A percentile compares a stretch with the other conserved stretches of the same genome.
Evolutionary conservation across 2,888 invertebrate species (phyloP).

Genomic region (Eucera pruinosa): DNA sequence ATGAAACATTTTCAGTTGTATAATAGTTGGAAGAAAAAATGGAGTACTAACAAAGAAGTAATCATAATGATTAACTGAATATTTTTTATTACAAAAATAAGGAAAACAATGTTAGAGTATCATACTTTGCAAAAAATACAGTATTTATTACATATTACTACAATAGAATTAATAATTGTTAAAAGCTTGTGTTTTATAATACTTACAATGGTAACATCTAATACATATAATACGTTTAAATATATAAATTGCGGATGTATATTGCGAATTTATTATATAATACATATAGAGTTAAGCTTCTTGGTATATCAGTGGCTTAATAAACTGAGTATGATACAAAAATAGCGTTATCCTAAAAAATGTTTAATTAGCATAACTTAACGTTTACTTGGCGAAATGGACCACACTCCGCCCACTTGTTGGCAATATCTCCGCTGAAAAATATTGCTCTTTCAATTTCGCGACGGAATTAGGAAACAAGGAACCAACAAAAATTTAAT

Average conservation of each 20-base stretch:
- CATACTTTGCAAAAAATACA: not conserved
- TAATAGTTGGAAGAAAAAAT: too few relatives aligned
- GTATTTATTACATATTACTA: too few relatives aligned
- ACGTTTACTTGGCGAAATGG: not conserved
- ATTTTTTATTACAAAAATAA: not conserved
- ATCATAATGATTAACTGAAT: too few relatives aligned
- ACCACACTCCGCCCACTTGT: not conserved
- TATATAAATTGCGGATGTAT: not conserved
- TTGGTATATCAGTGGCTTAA: not conserved
- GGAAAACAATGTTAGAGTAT: not conserved
- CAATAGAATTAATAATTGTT: not conserved
- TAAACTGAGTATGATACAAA: not conserved
- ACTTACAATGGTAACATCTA: too few relatives aligned
- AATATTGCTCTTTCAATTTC: conserved; percentile 2
- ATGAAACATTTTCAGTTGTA: too few relatives aligned
- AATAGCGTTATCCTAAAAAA: not conserved
- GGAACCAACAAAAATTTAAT: not conserved
- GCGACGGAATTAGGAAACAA: not conserved
- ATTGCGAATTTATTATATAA: not conserved
- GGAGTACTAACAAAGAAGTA: too few relatives aligned
- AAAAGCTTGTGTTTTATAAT: not conserved
- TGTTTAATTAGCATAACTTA: conserved; percentile 9
- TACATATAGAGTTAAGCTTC: not conserved
- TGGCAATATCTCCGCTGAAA: not conserved
- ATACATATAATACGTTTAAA: too few relatives aligned